Conservation (phyloP, 2,888 invertebrate species). For the Xestia sexstrigata region DNA sequence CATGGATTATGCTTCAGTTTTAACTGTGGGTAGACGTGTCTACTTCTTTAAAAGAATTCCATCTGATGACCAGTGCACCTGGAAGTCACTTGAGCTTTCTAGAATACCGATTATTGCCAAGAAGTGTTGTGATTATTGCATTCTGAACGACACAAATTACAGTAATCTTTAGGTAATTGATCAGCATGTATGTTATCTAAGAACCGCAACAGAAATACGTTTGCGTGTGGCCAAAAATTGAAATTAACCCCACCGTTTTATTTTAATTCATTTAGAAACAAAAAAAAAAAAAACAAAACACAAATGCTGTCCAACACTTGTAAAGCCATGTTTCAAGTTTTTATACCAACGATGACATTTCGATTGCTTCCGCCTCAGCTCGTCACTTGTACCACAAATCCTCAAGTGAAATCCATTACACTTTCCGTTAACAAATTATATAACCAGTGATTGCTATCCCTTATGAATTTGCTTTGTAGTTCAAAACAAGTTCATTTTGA, state of each 20-base stretch:
- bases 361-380: constrained; percentile 5
- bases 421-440: constrained; percentile 42
- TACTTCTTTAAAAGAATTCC: too few species aligned
- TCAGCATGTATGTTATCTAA: background rate
- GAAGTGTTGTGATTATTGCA: background rate
- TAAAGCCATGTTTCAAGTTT: background rate
- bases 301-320: background rate
- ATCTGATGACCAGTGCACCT: background rate
- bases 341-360: background rate
- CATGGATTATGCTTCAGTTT: background rate
- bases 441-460: constrained; percentile 35
- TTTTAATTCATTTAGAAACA: background rate
- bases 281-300: background rate
- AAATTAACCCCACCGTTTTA: background rate
- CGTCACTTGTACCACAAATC: background rate
- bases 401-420: constrained; percentile 29
- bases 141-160: background rate
- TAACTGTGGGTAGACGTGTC: background rate
- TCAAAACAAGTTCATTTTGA: constrained; percentile 28
- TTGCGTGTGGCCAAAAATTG: background rate
- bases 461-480: constrained; percentile 28
- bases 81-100: background rate
- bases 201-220: background rate
- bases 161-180: background rate
- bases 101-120: background rate